Evolutionary conservation across 2,113 vertebrate species (phyloP), one percentile per base, ranked within the genome.

Genomic region (Sporophila hypoxantha): DNA sequence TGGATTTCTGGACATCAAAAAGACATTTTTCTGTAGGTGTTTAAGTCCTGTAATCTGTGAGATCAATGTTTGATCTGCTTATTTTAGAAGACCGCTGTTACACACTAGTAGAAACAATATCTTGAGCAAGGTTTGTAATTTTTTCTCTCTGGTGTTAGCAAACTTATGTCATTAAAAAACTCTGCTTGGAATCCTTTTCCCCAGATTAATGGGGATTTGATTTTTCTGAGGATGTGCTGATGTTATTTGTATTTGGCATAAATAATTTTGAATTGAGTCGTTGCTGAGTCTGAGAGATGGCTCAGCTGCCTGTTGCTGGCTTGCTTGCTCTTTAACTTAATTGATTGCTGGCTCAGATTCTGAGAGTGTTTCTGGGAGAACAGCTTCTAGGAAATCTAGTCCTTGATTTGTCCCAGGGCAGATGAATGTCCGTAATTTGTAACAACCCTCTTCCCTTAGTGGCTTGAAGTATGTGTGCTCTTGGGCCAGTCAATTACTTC

Each of bases 351-450:
- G 41, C 47, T 37, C 2, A 21, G 46, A 67, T 70, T 84, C 69
- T 77, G 52, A 71, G 77, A 44, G 26, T 64, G 15, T 78, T 93
- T 85, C 55, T 83, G 65, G 32, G 68, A 80, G 44, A 76, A 68
- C 19, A 79, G 44, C 50, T 92, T 94, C 93, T 93, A 76, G 77
- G 82, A 90, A 92, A 86, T 74, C 26, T 39, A 80, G 52, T 75
- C 62, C 57, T 78, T 89, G 14, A 34, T 92, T 37, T 78, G 32
- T 85, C 14, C 59, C 64, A 81, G 61, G 8, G 25, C 26, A 84
- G 75, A 79, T 21, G n/a, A 76, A 59, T 53, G 16, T 39, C 39
- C 88, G 39, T 23, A 8, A 44, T 76, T 82, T 88, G n/a, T 78
- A 71, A 65, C 37, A 56, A 66, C 6, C 7, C 17, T 70, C 32